Base-by-base conservation (phyloP, 2,797 vertebrate genomes). In the Enteromius unitaeniatus region DNA sequence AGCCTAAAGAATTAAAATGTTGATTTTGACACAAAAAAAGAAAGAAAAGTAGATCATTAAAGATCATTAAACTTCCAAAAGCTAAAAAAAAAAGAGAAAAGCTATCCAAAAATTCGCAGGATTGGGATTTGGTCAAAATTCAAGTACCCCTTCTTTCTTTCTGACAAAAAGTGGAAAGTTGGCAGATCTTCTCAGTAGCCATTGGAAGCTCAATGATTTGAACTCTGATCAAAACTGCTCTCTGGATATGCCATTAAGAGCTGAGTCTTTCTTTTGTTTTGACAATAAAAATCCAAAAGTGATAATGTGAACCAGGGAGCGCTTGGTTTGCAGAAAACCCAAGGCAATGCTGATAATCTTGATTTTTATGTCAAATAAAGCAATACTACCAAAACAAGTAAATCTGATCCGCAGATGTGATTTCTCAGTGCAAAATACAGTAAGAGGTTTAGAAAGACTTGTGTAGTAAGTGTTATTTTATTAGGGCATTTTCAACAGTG, bases 181-280 rank as follows among this genome's bases (percentile, higher is more conserved):
- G 80, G 85, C 73, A 85, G 31, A 53, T 31, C 9, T 77, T 74
- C 75, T 69, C 45, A n/a, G 31, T 19, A 65, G 75, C 42, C 58
- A 68, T 84, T 86, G 70, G 74, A 86, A 76, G 17, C 55, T 77
- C 42, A 73, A 40, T 4, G 14, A 64, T 53, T 76, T 86, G 68
- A 62, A 78, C 47, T 72, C 34, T 10, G n/a, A 60, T 81, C 26
- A 47, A 14, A 60, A n/a, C 23, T 72, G 8, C n/a, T 68, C 19
- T 79, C 74, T 82, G 78, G 75, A 75, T 84, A 77, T 74, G 67
- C 23, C 77, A 81, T 83, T 87, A 84, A 72, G 82, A 81, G n/a
- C 73, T n/a, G 37, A 85, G 47, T 37, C n/a, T 62, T 68, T 28
- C 42, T 11, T 72, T 49, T 49, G 75, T n/a, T 53, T 73, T 31